Evolutionary conservation across 2,113 vertebrate species (phyloP), one percentile per base, ranked within the genome.

Genomic region (Lepisosteus osseus): DNA sequence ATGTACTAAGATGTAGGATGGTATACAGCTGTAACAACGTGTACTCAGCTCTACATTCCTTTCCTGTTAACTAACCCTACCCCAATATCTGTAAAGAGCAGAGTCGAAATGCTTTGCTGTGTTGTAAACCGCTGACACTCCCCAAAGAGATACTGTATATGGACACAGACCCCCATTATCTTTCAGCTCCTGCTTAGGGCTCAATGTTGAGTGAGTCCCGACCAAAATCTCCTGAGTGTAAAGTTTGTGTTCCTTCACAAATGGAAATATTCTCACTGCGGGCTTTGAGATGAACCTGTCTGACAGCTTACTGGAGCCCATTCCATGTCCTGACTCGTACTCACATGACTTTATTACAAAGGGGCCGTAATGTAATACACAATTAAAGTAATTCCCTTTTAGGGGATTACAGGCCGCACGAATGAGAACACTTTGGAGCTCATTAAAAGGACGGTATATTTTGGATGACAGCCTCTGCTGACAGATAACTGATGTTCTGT

Each of bases 281-380:
- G 17, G 41, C 7, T 43, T 70, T 41, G 12, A 69, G 54, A 6
- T 40, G 43, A 70, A 75, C 73, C 68, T 70, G 73, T 47, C 68
- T 42, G 61, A 67, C 73, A 57, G 62, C 73, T 44, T 59, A 42
- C 7, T 13, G n/a, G 44, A 68, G 72, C 59, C 66, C 69, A 69
- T 62, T 61, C 62, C 72, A 62, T 54, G 72, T 74, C 44, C 12
- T 17, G 63, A 54, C 68, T 69, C 65, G 68, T 8, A 51, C 42
- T 56, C 47, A 14, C n/a, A 17, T 54, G 14, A 55, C 14, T 9
- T 14, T 40, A 41, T 67, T n/a, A 8, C 14, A 3, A 42, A 12
- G 42, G 64, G 64, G 9, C 64, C 4, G 41, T 44, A 51, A n/a
- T 47, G 43, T 44, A 47, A n/a, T 45, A 17, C 43, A 17, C 29